These are phyloP conservation scores for Pseudobourletiella spinata DNA, from an alignment of 1,140 invertebrate genomes.

Conservation along the genomic window DNA sequence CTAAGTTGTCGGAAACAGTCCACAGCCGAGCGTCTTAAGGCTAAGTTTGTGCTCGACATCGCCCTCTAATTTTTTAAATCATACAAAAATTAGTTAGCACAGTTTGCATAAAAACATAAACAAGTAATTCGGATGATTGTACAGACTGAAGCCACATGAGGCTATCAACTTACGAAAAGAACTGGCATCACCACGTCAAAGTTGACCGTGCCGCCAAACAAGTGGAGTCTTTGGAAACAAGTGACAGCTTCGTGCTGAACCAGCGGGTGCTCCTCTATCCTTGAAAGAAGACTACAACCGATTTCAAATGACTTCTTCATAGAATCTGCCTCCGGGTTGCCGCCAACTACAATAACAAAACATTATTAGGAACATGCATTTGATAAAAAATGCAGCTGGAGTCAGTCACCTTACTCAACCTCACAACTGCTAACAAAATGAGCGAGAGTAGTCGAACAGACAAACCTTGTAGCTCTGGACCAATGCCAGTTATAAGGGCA, in stretches of 20 bases:
- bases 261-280: conserved; percentile 76
- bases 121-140: too few species aligned
- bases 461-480: conserved; percentile 86
- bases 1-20: conserved; percentile 90
- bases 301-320: conserved; percentile 38
- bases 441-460: too few species aligned
- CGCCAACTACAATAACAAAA: conserved; percentile 39
- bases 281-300: conserved; percentile 75
- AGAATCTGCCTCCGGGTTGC: conserved; percentile 22
- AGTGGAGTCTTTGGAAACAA: conserved; percentile 92
- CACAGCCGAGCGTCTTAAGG: conserved; percentile 84
- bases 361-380: too few species aligned
- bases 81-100: too few species aligned
- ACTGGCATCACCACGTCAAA: conserved; percentile 84
- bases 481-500: conserved; percentile 92
- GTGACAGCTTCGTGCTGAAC: conserved; percentile 93
- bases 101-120: too few species aligned
- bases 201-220: conserved; percentile 93
- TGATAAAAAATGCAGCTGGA: too few species aligned
- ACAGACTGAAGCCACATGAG: too few species aligned
- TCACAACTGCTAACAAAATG: background rate
- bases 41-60: conserved; percentile 75
- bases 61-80: conserved; percentile 61
- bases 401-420: background rate
- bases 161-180: conserved; percentile 66